phyloP scores from a whole-genome alignment of 2,797 vertebrate genomes.

The Acrossocheilus fasciatus region DNA sequence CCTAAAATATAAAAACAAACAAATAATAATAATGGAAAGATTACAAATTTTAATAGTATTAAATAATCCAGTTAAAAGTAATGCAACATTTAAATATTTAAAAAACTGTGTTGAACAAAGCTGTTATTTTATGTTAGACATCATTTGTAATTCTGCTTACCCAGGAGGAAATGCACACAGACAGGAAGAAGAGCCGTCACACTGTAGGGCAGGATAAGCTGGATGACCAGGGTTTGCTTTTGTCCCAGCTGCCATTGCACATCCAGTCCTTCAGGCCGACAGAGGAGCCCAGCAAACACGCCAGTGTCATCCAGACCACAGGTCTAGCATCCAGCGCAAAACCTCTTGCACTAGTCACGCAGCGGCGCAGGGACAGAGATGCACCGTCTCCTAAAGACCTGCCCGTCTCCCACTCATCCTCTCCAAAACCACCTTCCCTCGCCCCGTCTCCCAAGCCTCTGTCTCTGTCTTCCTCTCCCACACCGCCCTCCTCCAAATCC shows the following conservation, averaged over 20 bases:
- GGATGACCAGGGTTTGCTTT: conserved; percentile 76
- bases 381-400: conserved; percentile 57
- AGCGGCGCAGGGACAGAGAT: conserved; percentile 80
- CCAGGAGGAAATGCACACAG: conserved; percentile 27
- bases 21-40: background rate
- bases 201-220: background rate
- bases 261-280: conserved; percentile 83
- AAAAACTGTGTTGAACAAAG: too few species aligned
- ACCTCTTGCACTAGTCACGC: conserved; percentile 82
- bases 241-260: conserved; percentile 83
- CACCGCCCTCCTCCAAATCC: conserved; percentile 57
- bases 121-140: background rate
- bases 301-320: conserved; percentile 92
- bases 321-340: conserved; percentile 84
- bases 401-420: conserved; percentile 54
- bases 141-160: background rate
- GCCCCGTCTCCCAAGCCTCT: conserved; percentile 44
- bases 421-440: conserved; percentile 60
- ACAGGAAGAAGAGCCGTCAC: conserved; percentile 12
- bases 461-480: conserved; percentile 51
- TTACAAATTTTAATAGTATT: background rate
- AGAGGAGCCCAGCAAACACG: conserved; percentile 87
- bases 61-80: background rate
- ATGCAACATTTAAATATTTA: background rate
- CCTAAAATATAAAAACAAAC: background rate